Conservation (phyloP, 2,113 vertebrate species). For the Danio rerio region DNA sequence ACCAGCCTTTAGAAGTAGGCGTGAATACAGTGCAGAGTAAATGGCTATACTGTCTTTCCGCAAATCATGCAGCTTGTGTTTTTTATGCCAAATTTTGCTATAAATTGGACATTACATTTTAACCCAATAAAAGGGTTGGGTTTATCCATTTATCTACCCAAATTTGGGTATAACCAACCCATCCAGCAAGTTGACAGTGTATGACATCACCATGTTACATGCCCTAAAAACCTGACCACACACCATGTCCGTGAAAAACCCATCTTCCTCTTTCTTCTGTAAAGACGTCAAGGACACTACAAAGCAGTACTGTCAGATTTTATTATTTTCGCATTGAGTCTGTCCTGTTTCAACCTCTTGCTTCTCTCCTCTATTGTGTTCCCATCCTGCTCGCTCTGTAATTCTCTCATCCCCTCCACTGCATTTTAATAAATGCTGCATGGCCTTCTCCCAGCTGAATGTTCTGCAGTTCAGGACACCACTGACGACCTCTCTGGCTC, state of each 20-base stretch:
- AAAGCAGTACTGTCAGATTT: neutral
- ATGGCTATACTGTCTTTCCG: too few species aligned
- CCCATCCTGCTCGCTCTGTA: neutral
- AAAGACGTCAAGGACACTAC: slow-evolving; percentile 12
- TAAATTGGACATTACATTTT: too few species aligned
- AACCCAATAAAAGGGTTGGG: too few species aligned
- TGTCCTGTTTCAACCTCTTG: neutral
- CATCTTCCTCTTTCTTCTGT: slow-evolving; percentile 41
- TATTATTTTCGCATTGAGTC: neutral
- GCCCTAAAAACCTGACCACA: neutral
- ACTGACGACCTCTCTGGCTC: neutral
- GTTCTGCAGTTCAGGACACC: neutral
- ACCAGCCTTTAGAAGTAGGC: too few species aligned
- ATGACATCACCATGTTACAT: neutral
- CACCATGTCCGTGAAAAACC: too few species aligned
- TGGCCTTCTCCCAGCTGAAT: neutral
- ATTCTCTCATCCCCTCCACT: neutral
- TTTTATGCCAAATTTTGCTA: too few species aligned
- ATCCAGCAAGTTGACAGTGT: too few species aligned
- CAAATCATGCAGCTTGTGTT: too few species aligned
- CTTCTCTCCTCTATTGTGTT: neutral
- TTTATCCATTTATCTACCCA: too few species aligned
- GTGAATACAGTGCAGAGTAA: too few species aligned
- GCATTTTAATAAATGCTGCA: slow-evolving; percentile 4
- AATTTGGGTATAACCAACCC: too few species aligned